Evolutionary conservation across 2,888 invertebrate genomes (phyloP).

Genomic region (Athetis lepigone): DNA sequence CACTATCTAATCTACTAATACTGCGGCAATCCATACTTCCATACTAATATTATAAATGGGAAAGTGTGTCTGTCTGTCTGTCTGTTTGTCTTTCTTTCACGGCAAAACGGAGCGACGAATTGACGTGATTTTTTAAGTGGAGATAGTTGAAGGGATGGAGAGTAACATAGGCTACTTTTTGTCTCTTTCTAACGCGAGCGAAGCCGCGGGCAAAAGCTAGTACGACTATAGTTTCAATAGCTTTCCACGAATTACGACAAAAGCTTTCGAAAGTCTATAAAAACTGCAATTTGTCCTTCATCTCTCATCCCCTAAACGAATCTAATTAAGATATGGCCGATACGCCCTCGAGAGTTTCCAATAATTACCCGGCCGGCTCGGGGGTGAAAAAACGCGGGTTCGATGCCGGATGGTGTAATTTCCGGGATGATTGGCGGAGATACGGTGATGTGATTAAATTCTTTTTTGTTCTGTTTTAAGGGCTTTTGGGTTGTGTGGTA

Average conservation of each 20-base stretch:
- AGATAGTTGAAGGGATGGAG: too few relatives aligned
- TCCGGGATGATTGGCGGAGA: constrained; percentile 40
- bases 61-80: too few relatives aligned
- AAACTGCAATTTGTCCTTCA: constrained; percentile 43
- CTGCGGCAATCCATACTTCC: background rate
- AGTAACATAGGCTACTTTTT: too few relatives aligned
- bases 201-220: too few relatives aligned
- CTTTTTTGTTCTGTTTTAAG: constrained; percentile 11
- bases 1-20: background rate
- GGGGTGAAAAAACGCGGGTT: constrained; percentile 39
- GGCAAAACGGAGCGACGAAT: too few relatives aligned
- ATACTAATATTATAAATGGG: too few relatives aligned
- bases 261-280: constrained; percentile 31
- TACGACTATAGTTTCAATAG: too few relatives aligned
- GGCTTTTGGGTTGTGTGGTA: background rate
- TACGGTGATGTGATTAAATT: constrained; percentile 34
- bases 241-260: too few relatives aligned
- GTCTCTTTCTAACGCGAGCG: too few relatives aligned
- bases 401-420: constrained; percentile 40
- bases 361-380: constrained; percentile 45
- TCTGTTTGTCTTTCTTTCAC: too few relatives aligned
- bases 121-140: too few relatives aligned
- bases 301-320: constrained; percentile 29
- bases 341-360: constrained; percentile 46
- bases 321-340: constrained; percentile 60